phyloP scores from a whole-genome alignment of 1,140 invertebrate species.

The Epicauta chinensis region DNA sequence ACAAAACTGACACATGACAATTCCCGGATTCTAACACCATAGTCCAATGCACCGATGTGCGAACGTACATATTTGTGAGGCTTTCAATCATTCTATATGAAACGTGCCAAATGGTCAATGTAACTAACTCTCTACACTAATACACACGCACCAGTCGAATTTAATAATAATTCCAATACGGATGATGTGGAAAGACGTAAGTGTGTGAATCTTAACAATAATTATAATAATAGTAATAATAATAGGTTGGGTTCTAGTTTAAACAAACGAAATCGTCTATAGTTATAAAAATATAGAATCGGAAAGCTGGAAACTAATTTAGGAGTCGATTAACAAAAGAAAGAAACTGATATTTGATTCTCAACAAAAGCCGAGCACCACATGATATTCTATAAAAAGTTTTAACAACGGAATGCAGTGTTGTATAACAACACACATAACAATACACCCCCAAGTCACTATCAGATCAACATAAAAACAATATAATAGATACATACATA shows the following conservation, averaged over 20 bases:
- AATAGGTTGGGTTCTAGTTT: too few species aligned
- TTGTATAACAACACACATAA: background rate
- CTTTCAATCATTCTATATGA: conserved; percentile 18
- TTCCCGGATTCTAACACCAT: conserved; percentile 19
- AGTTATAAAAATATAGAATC: background rate
- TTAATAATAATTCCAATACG: too few species aligned
- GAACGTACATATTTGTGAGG: conserved; percentile 9
- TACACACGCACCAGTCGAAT: too few species aligned
- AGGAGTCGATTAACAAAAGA: conserved; percentile 14
- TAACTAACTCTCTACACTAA: conserved; percentile 2
- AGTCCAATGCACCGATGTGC: conserved; percentile 9
- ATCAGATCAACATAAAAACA: too few species aligned
- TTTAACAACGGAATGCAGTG: conserved; percentile 7
- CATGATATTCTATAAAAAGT: conserved; percentile 15
- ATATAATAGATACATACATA: too few species aligned
- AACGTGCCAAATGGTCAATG: conserved; percentile 16
- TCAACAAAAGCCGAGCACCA: conserved; percentile 7
- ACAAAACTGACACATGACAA: conserved; percentile 25
- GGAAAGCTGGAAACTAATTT: conserved; percentile 14
- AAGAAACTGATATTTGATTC: conserved; percentile 12
- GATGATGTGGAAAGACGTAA: too few species aligned
- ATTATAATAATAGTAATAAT: too few species aligned
- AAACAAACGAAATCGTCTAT: too few species aligned
- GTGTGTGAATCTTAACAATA: too few species aligned
- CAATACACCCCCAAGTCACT: conserved; percentile 2